phyloP scores from a whole-genome alignment of 2,113 vertebrate species.

The Hippocampus mohnikei region DNA sequence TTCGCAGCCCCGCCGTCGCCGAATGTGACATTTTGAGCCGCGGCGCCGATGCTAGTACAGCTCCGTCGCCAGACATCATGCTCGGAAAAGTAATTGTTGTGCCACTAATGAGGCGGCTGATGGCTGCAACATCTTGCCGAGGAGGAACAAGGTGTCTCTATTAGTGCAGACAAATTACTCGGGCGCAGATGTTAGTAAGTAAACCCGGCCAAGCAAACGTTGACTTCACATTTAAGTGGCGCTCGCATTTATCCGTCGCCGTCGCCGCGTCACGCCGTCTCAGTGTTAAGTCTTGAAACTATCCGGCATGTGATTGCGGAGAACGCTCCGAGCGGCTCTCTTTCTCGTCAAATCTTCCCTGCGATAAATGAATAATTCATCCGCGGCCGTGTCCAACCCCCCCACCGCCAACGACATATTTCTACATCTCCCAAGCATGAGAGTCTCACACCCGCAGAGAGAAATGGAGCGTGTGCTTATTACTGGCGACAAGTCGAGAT shows the following conservation, averaged over 20 bases:
- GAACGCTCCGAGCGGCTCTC: slow-evolving; percentile 10
- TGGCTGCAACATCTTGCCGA: slow-evolving; percentile 38
- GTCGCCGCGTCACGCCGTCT: not conserved
- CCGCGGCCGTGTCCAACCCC: slow-evolving; percentile 8
- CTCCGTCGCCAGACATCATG: slow-evolving; percentile 25
- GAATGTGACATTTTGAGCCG: slow-evolving; percentile 13
- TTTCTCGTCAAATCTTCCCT: slow-evolving; percentile 28
- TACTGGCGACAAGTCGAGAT: slow-evolving; percentile 26
- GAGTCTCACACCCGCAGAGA: slow-evolving; percentile 29
- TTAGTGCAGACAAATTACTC: slow-evolving; percentile 42
- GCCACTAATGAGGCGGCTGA: slow-evolving; percentile 43
- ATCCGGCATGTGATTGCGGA: slow-evolving; percentile 25
- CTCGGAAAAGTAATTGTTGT: slow-evolving; percentile 37
- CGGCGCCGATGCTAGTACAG: slow-evolving; percentile 29
- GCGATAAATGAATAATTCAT: slow-evolving; percentile 45
- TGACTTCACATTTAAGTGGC: slow-evolving; percentile 32
- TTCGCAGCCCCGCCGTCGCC: not conserved
- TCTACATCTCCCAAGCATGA: slow-evolving; percentile 31
- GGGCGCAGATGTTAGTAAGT: slow-evolving; percentile 42
- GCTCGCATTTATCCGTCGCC: not conserved
- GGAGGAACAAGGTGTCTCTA: slow-evolving; percentile 44
- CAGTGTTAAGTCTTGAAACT: not conserved
- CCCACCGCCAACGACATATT: slow-evolving; percentile 7
- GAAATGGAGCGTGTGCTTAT: slow-evolving; percentile 51
- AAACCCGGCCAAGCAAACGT: slow-evolving; percentile 41